phyloP scores from a whole-genome alignment of 2,797 vertebrate species.

The Synanceia verrucosa region DNA sequence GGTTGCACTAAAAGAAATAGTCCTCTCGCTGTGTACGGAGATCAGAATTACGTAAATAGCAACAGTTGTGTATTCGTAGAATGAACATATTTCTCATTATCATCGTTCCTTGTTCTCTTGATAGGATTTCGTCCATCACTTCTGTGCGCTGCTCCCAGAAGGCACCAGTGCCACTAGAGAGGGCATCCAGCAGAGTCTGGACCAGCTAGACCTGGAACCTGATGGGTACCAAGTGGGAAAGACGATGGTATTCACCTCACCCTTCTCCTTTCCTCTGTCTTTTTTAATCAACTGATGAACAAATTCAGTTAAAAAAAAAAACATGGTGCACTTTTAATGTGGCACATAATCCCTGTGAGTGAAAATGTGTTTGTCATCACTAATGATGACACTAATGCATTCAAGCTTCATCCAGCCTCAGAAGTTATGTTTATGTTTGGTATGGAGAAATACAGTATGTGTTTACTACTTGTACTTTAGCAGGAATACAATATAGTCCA shows the following conservation, averaged over 20 bases:
- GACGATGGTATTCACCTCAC: constrained; percentile 88
- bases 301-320: background rate
- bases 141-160: constrained; percentile 90
- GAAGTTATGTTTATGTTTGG: too few relatives aligned
- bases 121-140: constrained; percentile 95
- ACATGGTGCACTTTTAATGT: background rate
- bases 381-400: background rate
- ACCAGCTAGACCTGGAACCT: constrained; percentile 82
- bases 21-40: too few relatives aligned
- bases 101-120: background rate
- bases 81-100: background rate
- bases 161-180: constrained; percentile 83
- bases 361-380: background rate
- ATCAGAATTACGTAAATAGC: too few relatives aligned
- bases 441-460: background rate
- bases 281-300: background rate
- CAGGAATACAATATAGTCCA: background rate
- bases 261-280: background rate
- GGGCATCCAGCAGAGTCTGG: constrained; percentile 89
- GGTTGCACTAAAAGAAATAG: too few relatives aligned
- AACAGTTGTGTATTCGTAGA: background rate
- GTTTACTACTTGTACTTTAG: background rate
- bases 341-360: background rate
- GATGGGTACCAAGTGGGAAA: constrained; percentile 95
- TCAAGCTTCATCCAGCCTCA: background rate